These are phyloP conservation scores for Tenrec ecaudatus DNA, from an alignment of 2,113 vertebrate genomes.

Conservation along the genomic window DNA sequence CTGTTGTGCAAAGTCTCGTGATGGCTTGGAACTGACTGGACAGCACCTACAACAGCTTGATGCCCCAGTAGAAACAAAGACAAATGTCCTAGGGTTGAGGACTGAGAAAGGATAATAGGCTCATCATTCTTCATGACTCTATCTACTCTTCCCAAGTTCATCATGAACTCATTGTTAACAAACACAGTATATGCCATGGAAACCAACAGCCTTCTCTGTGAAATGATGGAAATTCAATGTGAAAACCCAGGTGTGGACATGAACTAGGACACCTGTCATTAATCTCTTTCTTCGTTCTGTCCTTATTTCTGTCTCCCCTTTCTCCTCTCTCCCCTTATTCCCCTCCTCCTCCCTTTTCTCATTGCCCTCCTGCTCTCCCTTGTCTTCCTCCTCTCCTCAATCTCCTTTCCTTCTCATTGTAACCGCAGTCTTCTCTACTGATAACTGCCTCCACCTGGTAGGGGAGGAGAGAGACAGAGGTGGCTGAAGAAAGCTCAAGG, in stretches of 20 bases:
- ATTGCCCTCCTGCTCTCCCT: accelerated
- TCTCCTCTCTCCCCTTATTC: background rate
- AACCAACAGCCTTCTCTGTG: background rate
- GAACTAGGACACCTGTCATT: background rate
- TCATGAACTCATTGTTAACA: background rate
- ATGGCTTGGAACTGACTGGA: too few relatives aligned
- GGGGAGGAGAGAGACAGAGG: background rate
- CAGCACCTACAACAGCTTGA: too few relatives aligned
- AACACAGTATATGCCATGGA: accelerated
- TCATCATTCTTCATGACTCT: background rate
- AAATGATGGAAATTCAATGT: background rate
- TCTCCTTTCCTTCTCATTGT: background rate
- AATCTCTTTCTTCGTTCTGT: background rate
- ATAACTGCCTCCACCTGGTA: background rate
- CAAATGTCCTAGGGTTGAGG: background rate
- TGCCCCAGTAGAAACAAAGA: background rate
- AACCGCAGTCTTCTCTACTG: too few relatives aligned
- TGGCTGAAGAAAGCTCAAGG: background rate
- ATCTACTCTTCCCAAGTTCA: background rate
- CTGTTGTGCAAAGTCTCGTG: too few relatives aligned
- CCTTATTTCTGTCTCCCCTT: background rate
- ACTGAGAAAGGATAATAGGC: background rate
- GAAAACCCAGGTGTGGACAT: background rate
- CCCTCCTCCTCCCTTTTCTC: background rate
- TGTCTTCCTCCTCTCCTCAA: too few relatives aligned